phyloP scores from a whole-genome alignment of 2,888 invertebrate species.

The Pyralis farinalis region DNA sequence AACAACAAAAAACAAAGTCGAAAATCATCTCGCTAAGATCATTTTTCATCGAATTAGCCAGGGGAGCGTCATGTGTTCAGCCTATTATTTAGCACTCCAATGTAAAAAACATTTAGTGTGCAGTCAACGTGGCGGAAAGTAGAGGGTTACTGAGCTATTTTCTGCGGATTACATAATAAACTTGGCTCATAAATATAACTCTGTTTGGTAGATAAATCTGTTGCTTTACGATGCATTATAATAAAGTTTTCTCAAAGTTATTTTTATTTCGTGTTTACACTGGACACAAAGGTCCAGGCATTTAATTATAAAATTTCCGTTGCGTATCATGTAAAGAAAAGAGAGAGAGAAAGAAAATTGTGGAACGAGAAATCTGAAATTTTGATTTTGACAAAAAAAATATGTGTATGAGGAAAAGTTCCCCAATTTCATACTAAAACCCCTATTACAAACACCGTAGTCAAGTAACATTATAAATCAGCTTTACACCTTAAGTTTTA shows the following conservation, averaged over 20 bases:
- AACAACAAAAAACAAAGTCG: slow-evolving; percentile 15
- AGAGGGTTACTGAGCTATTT: slow-evolving; percentile 30
- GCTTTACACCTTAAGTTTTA: slow-evolving; percentile 21
- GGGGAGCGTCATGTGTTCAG: slow-evolving; percentile 38
- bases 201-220: slow-evolving; percentile 3
- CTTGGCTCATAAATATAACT: slow-evolving; percentile 4
- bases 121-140: slow-evolving; percentile 43
- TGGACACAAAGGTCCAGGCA: no score
- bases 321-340: no score
- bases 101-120: slow-evolving; percentile 37
- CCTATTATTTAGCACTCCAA: slow-evolving; percentile 43
- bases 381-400: no score
- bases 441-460: no score
- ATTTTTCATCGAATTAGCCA: slow-evolving; percentile 44
- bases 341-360: no score
- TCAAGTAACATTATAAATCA: slow-evolving; percentile 4
- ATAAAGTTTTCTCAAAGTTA: no score
- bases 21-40: slow-evolving; percentile 22
- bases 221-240: slow-evolving; percentile 1
- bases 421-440: no score
- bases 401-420: no score
- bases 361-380: no score
- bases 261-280: no score
- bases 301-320: no score
- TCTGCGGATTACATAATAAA: slow-evolving; percentile 23